A percentile compares a stretch with the other conserved stretches of the same genome.
These are phyloP conservation scores for Mycogona germanica DNA, from an alignment of 2,888 invertebrate species.

Conservation along the genomic window DNA sequence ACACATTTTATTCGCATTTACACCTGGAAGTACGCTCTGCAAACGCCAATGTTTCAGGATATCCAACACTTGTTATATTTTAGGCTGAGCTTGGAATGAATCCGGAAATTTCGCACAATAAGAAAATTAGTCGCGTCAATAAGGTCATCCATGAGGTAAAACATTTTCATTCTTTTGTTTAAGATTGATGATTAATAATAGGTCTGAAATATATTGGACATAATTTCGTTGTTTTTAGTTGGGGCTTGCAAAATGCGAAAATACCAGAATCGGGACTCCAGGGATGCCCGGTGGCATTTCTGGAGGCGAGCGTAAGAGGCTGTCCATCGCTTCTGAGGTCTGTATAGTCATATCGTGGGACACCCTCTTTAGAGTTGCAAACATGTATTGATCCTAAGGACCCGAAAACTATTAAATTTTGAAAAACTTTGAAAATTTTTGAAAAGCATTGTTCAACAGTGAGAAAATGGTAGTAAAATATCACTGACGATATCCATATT, in stretches of 20 bases:
- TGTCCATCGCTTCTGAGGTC: constrained; percentile 93
- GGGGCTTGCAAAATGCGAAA: constrained; percentile 74
- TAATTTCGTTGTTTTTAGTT: constrained; percentile 42
- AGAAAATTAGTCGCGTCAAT: constrained; percentile 64
- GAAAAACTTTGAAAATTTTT: no score
- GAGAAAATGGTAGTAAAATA: no score
- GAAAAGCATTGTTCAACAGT: no score
- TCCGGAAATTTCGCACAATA: constrained; percentile 52
- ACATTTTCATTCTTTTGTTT: background rate
- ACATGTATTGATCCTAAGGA: no score
- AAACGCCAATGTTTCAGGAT: no score
- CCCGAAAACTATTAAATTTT: no score
- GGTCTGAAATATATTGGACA: no score
- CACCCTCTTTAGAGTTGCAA: no score
- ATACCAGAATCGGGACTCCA: constrained; percentile 78
- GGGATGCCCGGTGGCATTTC: constrained; percentile 84
- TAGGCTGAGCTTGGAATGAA: constrained; percentile 75
- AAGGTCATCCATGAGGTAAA: constrained; percentile 66
- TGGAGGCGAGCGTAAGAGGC: constrained; percentile 89
- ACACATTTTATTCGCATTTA: no score
- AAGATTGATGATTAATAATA: constrained; percentile 2
- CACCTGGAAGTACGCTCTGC: no score
- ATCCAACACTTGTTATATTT: constrained; percentile 3
- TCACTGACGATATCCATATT: no score
- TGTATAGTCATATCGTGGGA: constrained; percentile 2